These are phyloP conservation scores for Poeciliopsis prolifica DNA, from an alignment of 2,113 vertebrate species.

Conservation along the genomic window DNA sequence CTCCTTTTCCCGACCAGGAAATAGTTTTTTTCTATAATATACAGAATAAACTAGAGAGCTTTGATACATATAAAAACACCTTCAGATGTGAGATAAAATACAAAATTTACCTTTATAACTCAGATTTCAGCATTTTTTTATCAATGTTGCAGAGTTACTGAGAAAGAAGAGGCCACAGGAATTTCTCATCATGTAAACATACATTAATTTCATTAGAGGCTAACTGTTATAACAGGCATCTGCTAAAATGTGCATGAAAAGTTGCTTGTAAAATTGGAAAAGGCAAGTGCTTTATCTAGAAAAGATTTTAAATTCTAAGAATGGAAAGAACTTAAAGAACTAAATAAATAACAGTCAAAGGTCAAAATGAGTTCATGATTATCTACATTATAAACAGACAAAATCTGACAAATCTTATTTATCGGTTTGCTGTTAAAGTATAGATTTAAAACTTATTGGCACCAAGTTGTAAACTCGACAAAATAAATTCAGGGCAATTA, in stretches of 20 bases:
- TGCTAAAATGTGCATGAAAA: neutral
- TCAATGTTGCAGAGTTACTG: neutral
- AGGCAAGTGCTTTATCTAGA: neutral
- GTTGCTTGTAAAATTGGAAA: neutral
- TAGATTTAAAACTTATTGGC: neutral
- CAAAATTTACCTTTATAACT: neutral
- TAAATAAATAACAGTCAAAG: neutral
- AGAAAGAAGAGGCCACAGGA: constrained; percentile 4
- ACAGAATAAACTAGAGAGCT: constrained; percentile 50
- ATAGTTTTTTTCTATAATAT: constrained; percentile 26
- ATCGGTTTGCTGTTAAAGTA: neutral
- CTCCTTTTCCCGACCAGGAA: constrained; percentile 8
- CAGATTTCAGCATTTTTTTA: neutral
- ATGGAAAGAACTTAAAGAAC: neutral
- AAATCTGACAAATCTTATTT: neutral
- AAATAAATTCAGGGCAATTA: neutral
- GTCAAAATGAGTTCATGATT: constrained; percentile 3
- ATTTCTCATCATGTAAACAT: constrained; percentile 3
- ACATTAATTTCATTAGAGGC: neutral
- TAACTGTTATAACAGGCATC: neutral
- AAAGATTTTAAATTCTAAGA: neutral
- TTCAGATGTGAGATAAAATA: constrained; percentile 11
- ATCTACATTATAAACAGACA: neutral
- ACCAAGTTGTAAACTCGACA: neutral
- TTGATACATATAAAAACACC: constrained; percentile 30